Evolutionary conservation across 2,797 vertebrate species (phyloP).

Genomic region (Propithecus perrieri): DNA sequence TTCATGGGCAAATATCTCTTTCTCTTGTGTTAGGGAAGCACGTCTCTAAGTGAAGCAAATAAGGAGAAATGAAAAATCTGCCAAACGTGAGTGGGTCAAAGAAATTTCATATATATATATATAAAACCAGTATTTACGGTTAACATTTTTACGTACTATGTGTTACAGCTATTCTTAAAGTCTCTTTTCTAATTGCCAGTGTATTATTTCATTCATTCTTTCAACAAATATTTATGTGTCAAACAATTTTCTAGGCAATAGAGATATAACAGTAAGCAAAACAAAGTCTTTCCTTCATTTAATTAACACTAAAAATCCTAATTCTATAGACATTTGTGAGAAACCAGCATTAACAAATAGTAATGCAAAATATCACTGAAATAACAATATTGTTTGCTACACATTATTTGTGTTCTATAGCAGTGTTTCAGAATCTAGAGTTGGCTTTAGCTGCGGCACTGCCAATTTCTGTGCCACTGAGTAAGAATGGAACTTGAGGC

Average conservation of each 20-base stretch:
- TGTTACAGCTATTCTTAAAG: background rate
- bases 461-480: no score
- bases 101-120: background rate
- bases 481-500: background rate
- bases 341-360: background rate
- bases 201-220: background rate
- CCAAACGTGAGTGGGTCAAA: background rate
- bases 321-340: background rate
- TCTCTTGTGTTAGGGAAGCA: conserved; percentile 93
- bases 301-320: conserved; percentile 21
- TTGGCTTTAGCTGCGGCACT: background rate
- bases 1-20: conserved; percentile 93
- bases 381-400: background rate
- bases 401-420: background rate
- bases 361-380: background rate
- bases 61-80: background rate
- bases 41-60: conserved; percentile 87
- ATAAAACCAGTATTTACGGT: background rate
- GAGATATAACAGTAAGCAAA: background rate
- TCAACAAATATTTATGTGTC: conserved; percentile 1
- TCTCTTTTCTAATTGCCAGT: background rate
- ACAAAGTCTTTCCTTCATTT: background rate
- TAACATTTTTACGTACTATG: background rate
- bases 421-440: background rate
- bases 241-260: background rate